Base-by-base conservation (phyloP, 2,888 invertebrate genomes). In the Ditylenchus weischeri region DNA sequence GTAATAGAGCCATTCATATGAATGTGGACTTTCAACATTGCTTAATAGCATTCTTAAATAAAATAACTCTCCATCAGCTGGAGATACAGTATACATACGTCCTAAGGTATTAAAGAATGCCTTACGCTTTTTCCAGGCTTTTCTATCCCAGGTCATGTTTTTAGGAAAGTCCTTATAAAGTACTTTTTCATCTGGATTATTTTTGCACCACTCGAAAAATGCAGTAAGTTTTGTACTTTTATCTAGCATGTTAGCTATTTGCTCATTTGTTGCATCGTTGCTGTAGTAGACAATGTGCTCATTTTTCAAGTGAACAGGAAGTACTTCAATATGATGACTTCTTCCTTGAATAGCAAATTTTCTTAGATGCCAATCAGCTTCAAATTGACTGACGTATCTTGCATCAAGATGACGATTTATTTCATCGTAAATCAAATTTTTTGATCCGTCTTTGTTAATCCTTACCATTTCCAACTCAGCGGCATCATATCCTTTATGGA, bases 301-400 rank as follows among this genome's bases (percentile, higher is more conserved):
- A 47, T n/a, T 43, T 47, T 61, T 43, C 21, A 61, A 3, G 10
- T 61, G 61, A 8, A 61, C 61, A 43, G 61, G 10, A 18, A 61
- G 47, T 19, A 23, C 18, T 43, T 38, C 47, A 8, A 61, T 61
- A 47, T 43, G 21, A 18, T 59, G 59, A 5, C 59, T 59, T 35
- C 15, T 59, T 29, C 35, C 59, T n/a, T 59, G 35, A 21, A 59
- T 59, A 29, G 59, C 13, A 19, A 59, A 38, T 11, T 38, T 38
- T 38, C 6, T 6, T 8, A 38, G 6, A 11, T 38, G 38, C 38
- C 38, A 38, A 6, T 8, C 11, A 8, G 38, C 38, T 11, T 38
- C 38, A 38, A 38, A 6, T 8, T 38, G 11, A 38, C 38, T 38
- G 11, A 38, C 38, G n/a, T n/a, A n/a, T n/a, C n/a, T n/a, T n/a